Conservation (phyloP, 2,113 vertebrate genomes). For the Pedionomus torquatus region DNA sequence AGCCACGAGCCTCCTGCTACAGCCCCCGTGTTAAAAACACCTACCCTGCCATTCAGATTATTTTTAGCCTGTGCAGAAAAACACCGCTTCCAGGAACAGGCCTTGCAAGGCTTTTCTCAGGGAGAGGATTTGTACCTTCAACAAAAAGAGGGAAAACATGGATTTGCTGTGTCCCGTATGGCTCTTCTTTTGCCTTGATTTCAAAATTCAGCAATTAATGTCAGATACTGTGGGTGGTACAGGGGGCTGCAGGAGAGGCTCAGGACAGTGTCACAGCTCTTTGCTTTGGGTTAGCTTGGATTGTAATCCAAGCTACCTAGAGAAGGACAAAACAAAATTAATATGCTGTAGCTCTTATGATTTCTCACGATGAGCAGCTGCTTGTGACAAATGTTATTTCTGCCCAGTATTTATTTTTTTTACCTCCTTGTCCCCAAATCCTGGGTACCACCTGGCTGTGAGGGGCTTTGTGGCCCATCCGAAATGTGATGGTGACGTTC, state of each 20-base stretch:
- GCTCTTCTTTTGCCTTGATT: background rate
- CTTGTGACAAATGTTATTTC: background rate
- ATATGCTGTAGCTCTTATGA: background rate
- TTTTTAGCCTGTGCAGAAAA: slow-evolving; percentile 36
- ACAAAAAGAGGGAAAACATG: background rate
- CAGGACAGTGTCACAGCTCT: background rate
- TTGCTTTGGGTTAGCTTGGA: background rate
- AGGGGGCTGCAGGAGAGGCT: background rate
- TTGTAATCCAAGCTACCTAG: background rate
- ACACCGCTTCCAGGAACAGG: background rate
- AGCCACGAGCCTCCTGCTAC: background rate
- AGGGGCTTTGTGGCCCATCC: background rate
- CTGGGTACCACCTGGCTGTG: accelerated
- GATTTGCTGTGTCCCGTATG: accelerated
- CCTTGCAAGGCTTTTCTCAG: background rate
- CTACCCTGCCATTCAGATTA: background rate
- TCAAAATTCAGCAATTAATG: background rate
- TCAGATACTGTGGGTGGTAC: accelerated
- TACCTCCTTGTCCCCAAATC: background rate
- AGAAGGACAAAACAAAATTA: background rate
- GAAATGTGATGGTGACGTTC: background rate
- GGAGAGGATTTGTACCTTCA: background rate
- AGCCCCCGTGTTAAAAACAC: background rate
- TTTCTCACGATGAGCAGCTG: background rate
- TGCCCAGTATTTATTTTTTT: background rate